These are phyloP conservation scores for Arrhopalites spinosus DNA, from an alignment of 2,888 invertebrate species.

Conservation along the genomic window DNA sequence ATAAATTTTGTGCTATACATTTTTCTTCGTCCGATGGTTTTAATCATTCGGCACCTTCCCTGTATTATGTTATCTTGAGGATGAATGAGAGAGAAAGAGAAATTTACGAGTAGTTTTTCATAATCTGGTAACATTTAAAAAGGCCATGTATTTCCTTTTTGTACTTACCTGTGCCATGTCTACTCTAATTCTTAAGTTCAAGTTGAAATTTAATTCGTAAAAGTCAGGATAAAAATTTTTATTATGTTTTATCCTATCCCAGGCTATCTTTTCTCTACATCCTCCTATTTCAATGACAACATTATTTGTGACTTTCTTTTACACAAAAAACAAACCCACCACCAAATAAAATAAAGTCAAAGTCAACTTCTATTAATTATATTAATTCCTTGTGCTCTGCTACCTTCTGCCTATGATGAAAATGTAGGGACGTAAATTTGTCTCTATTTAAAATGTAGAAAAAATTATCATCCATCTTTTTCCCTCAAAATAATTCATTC, in stretches of 20 bases:
- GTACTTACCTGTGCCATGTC: no score
- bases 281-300: constrained; percentile 12
- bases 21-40: no score
- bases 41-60: no score
- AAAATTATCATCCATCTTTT: no score
- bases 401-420: neutral
- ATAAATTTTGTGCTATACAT: neutral
- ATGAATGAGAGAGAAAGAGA: neutral
- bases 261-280: neutral
- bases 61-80: neutral
- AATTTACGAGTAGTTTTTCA: neutral
- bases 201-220: constrained; percentile 4
- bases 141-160: no score
- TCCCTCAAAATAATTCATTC: no score
- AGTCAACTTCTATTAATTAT: constrained; percentile 12
- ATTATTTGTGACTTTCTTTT: constrained; percentile 16
- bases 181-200: neutral
- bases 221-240: neutral
- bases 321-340: no score
- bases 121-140: no score
- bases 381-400: constrained; percentile 6
- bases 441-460: no score
- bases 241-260: neutral
- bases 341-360: no score
- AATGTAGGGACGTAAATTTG: no score